Percentiles rank a stretch among this genome's conserved stretches.
Evolutionary conservation across 2,797 vertebrate genomes (phyloP).

Genomic region (Clarias pachynema): DNA sequence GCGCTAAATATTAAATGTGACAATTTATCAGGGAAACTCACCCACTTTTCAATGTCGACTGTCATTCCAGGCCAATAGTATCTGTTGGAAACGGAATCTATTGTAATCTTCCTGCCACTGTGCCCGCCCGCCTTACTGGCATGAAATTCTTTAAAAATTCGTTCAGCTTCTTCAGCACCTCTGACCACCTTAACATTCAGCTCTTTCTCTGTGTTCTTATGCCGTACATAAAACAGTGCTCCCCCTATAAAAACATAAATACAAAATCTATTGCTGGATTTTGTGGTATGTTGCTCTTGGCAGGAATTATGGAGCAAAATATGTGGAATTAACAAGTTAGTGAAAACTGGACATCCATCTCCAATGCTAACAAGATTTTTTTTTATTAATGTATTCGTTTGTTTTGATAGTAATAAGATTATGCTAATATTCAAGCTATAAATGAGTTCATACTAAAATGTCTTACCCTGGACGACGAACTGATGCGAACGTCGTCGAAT

Average conservation of each 20-base stretch:
- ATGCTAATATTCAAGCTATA: neutral
- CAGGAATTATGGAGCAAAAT: slow-evolving; percentile 8
- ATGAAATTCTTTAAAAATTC: slow-evolving; percentile 26
- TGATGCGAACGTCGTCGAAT: neutral
- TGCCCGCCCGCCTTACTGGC: slow-evolving; percentile 2
- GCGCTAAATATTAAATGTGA: neutral
- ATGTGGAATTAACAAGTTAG: neutral
- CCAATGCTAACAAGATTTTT: neutral
- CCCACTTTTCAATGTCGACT: neutral
- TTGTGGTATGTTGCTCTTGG: neutral
- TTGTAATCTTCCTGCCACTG: slow-evolving; percentile 14
- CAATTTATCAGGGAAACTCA: neutral
- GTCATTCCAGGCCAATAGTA: slow-evolving; percentile 33
- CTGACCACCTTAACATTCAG: slow-evolving; percentile 19
- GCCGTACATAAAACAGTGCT: slow-evolving; percentile 2
- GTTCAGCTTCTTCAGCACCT: slow-evolving; percentile 10
- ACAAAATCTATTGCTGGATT: neutral
- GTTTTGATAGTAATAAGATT: no score
- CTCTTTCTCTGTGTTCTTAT: slow-evolving; percentile 4
- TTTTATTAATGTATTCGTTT: no score
- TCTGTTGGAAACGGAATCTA: neutral
- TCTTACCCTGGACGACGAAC: neutral
- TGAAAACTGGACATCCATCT: neutral
- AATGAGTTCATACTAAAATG: neutral
- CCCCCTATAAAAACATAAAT: slow-evolving; percentile 4